These are phyloP conservation scores for Hemibates koningsi DNA, from an alignment of 2,113 vertebrate species.

Conservation along the genomic window DNA sequence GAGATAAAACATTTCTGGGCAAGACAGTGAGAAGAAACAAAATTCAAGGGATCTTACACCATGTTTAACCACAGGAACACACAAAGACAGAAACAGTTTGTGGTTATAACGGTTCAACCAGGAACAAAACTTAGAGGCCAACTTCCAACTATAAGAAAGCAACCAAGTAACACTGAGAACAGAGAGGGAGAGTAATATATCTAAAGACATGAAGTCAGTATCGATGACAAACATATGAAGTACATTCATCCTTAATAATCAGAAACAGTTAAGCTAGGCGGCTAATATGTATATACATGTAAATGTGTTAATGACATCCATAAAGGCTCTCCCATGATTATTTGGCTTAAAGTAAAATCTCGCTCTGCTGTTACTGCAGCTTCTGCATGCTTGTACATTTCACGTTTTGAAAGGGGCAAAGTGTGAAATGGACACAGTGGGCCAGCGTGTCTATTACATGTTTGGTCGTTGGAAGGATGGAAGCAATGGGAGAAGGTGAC, in stretches of 20 bases:
- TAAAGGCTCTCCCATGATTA: accelerated
- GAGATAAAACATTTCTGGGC: background rate
- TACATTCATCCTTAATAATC: no score
- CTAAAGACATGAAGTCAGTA: background rate
- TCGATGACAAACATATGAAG: no score
- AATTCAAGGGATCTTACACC: background rate
- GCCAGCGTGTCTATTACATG: no score
- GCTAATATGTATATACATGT: no score
- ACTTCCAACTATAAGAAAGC: background rate
- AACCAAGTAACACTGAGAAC: accelerated
- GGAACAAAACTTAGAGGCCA: accelerated
- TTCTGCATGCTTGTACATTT: no score
- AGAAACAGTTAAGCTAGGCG: no score
- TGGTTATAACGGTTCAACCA: background rate
- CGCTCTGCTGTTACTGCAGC: no score
- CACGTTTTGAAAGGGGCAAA: no score
- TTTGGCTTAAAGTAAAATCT: background rate
- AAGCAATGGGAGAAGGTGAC: no score
- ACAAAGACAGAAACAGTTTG: background rate
- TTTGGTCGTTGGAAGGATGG: no score
- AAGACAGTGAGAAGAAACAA: accelerated
- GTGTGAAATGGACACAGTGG: accelerated
- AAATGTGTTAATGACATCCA: background rate
- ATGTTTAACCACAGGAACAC: background rate
- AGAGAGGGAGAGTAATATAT: background rate